Evolutionary conservation across 2,113 vertebrate species (phyloP), one percentile per base, ranked within the genome.

Genomic region (Larimichthys polyactis): DNA sequence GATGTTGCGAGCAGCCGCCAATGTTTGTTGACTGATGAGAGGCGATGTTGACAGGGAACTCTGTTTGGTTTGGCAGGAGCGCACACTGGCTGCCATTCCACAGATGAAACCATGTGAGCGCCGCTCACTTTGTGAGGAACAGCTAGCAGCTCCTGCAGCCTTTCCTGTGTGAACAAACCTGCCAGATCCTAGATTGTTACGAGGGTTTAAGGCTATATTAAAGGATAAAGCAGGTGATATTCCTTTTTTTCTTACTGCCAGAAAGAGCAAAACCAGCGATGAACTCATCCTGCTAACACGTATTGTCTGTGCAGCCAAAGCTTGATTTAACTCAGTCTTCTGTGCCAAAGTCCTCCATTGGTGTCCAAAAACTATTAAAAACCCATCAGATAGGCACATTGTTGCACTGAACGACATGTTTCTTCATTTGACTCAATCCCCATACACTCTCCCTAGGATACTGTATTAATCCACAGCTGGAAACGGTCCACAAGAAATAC

Each of bases 1-100:
- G 79, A 76, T 73, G 85, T 20, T 82, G 74, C 78, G 77, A 57
- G 80, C 87, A 85, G 84, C 51, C 54, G 20, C 75, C 1, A 15
- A 14, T 78, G 68, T 89, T 91, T 90, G 82, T 86, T 92, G 87
- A 92, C 89, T 82, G 88, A 86, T 78, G 83, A 73, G 70, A 88
- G 88, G 52, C 55, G 83, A 83, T 89, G 91, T 87, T 93, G 87
- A 93, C 74, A 82, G 80, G 89, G 79, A 92, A 84, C 75, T 87
- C 74, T 89, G 88, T 92, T 94, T 92, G 86, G 82, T 90, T 92
- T 93, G 89, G 88, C 88, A 88, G 58, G 49, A 70, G 62, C 4
- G 78, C 73, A 65, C 75, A 86, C 78, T 64, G 76, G 74, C 82
- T 88, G 81, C 83, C 75, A 82, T 83, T 90, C 78, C 87, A 73